A percentile compares a stretch with the other conserved stretches of the same genome.
Conservation (phyloP, 35 echinoderm and acorn worm genomes). For the Nesometra sesokonis region DNA sequence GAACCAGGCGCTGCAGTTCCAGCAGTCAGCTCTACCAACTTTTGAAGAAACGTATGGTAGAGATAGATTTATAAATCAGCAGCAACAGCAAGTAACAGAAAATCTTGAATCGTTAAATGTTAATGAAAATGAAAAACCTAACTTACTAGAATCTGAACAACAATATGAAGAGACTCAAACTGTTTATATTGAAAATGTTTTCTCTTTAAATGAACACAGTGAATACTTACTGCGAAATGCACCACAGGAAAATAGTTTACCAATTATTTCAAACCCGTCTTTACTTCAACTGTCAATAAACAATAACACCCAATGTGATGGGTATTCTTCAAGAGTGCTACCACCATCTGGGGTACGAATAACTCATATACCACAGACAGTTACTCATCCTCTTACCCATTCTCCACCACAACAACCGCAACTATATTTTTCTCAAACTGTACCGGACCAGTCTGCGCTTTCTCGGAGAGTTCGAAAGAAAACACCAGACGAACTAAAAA, state of each 20-base stretch:
- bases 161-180: not conserved
- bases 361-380: conserved; percentile 58
- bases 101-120: not conserved
- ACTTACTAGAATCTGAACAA: not conserved
- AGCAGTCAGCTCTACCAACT: conserved; percentile 5
- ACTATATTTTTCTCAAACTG: not conserved
- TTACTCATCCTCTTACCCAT: not conserved
- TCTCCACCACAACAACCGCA: not conserved
- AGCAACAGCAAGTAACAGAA: not conserved
- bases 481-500: conserved; percentile 91
- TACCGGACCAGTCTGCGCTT: not conserved
- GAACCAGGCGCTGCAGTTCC: not conserved
- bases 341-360: conserved; percentile 88
- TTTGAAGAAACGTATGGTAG: not conserved
- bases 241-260: not conserved
- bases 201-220: not conserved
- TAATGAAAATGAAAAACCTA: not conserved
- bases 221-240: not conserved
- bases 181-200: not conserved
- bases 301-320: not conserved
- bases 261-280: not conserved
- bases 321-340: conserved; percentile 11
- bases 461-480: conserved; percentile 25
- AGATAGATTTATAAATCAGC: not conserved
- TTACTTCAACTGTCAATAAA: not conserved